These are phyloP conservation scores for Nesoenas mayeri DNA, from an alignment of 2,113 vertebrate species.

Conservation along the genomic window DNA sequence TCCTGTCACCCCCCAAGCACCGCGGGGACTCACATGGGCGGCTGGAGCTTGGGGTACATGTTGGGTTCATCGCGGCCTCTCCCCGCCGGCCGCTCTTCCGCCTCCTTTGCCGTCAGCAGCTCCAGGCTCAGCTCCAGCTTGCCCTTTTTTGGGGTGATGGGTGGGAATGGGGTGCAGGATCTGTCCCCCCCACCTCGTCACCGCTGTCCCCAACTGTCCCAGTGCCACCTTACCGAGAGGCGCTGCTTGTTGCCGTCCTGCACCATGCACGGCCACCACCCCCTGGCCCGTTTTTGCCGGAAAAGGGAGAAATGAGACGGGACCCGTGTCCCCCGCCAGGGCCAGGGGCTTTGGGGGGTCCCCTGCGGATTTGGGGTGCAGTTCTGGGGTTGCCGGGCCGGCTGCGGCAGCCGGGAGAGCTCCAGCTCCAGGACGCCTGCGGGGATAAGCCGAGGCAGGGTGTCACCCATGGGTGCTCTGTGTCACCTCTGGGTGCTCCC, in stretches of 20 bases:
- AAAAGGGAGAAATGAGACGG: conserved; percentile 58
- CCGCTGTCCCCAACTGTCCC: no score
- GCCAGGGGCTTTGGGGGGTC: not conserved
- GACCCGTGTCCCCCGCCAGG: accelerated
- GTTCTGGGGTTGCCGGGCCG: not conserved
- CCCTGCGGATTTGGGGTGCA: conserved; percentile 33
- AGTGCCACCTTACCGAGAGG: conserved; percentile 48
- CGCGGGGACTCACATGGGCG: conserved; percentile 54
- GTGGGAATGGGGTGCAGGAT: not conserved
- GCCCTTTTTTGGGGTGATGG: conserved; percentile 11
- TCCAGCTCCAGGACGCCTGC: conserved; percentile 72
- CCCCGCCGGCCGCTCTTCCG: conserved; percentile 59
- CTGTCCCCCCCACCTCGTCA: no score
- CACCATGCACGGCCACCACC: conserved; percentile 76
- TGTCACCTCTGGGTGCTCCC: no score
- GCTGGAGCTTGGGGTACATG: conserved; percentile 59
- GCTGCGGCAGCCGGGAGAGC: conserved; percentile 51
- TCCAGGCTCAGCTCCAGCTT: conserved; percentile 76
- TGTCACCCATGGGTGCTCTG: no score
- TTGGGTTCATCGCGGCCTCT: conserved; percentile 72
- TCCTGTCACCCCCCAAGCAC: no score
- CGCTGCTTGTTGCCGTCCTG: conserved; percentile 2
- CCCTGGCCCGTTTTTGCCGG: conserved; percentile 39
- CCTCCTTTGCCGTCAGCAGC: conserved; percentile 60
- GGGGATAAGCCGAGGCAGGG: no score